These are phyloP conservation scores for Cabera pusaria DNA, from an alignment of 2,888 invertebrate genomes.

Conservation along the genomic window DNA sequence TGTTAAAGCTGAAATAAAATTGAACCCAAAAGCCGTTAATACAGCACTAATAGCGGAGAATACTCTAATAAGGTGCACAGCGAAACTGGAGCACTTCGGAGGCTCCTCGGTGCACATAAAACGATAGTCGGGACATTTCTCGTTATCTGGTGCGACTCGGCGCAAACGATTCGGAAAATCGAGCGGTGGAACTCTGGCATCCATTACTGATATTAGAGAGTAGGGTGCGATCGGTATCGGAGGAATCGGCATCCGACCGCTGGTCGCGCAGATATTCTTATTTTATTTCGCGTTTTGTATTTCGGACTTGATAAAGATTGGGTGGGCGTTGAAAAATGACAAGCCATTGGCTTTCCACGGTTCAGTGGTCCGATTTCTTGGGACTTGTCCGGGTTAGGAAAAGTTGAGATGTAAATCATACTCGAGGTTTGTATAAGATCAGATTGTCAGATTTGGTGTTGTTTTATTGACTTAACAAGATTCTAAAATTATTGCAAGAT, in stretches of 20 bases:
- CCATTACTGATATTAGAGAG: conserved; percentile 77
- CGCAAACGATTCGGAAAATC: conserved; percentile 79
- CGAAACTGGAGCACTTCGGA: conserved; percentile 12
- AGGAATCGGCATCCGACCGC: conserved; percentile 23
- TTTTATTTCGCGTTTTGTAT: conserved; percentile 21
- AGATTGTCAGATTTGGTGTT: too few relatives aligned
- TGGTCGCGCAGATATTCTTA: conserved; percentile 13
- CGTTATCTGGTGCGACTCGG: conserved; percentile 65
- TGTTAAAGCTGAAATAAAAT: conserved; percentile 12
- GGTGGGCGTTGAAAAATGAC: conserved; percentile 23
- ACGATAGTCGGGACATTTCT: conserved; percentile 65
- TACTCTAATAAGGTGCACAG: conserved; percentile 21
- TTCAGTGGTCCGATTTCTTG: conserved; percentile 6
- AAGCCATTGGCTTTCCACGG: conserved; percentile 9
- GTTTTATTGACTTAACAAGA: too few relatives aligned
- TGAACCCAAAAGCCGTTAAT: conserved; percentile 16
- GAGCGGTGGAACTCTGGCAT: conserved; percentile 65
- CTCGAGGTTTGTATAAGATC: too few relatives aligned
- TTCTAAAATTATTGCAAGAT: too few relatives aligned
- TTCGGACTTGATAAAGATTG: conserved; percentile 20
- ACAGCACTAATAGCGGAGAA: conserved; percentile 18
- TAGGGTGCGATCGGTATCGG: conserved; percentile 28
- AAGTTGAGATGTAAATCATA: too few relatives aligned
- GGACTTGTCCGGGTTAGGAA: too few relatives aligned
- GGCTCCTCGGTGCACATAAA: conserved; percentile 50